A percentile compares a stretch with the other conserved stretches of the same genome.
Evolutionary conservation across 2,888 invertebrate species (phyloP).

Genomic region (Ceriagrion tenellum): DNA sequence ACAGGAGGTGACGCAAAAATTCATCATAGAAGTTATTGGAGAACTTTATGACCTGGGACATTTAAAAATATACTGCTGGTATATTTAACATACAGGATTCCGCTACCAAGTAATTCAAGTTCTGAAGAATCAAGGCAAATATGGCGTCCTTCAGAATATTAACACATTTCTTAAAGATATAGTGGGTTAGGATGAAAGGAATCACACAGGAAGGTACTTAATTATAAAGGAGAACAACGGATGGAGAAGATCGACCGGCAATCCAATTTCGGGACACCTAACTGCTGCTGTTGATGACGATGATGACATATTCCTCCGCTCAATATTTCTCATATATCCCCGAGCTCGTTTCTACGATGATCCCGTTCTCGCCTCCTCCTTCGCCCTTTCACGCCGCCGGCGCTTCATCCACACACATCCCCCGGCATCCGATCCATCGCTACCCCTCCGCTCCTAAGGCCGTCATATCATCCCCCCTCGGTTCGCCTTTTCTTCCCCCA

Average conservation of each 20-base stretch:
- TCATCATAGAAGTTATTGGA: too few relatives aligned
- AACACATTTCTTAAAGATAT: too few relatives aligned
- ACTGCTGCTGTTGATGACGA: neutral
- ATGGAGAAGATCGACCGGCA: neutral
- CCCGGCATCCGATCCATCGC: neutral
- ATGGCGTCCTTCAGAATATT: too few relatives aligned
- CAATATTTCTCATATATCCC: conserved; percentile 8
- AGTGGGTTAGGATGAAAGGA: too few relatives aligned
- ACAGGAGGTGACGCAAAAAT: too few relatives aligned
- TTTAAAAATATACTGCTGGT: too few relatives aligned
- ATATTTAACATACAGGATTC: too few relatives aligned
- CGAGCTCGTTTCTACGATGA: neutral
- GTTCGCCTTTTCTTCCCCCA: neutral
- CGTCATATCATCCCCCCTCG: neutral
- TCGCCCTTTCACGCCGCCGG: neutral
- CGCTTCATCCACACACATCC: neutral
- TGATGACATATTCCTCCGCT: neutral
- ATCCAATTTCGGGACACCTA: neutral
- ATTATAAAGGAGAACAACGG: neutral
- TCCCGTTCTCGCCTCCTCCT: neutral
- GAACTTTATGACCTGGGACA: too few relatives aligned
- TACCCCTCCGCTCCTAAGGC: neutral
- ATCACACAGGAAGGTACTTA: too few relatives aligned
- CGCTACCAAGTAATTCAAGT: too few relatives aligned
- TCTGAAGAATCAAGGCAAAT: too few relatives aligned